phyloP scores from a whole-genome alignment of 2,888 invertebrate genomes.

The Eubasilissa splendida region DNA sequence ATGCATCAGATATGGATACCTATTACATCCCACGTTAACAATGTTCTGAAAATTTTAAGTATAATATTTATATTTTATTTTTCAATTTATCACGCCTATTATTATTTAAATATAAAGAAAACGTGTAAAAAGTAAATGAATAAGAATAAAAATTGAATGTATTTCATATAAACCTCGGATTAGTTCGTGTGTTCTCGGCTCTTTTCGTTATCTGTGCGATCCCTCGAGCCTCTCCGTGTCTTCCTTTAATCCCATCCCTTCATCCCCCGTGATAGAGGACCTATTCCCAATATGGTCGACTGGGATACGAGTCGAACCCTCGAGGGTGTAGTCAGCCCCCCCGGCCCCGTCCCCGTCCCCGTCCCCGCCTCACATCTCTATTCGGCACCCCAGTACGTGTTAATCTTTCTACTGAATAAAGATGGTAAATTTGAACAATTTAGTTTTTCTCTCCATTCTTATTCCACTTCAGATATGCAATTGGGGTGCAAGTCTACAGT shows the following conservation, averaged over 20 bases:
- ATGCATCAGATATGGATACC: too few relatives aligned
- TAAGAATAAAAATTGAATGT: too few relatives aligned
- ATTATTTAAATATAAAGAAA: too few relatives aligned
- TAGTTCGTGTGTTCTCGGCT: neutral
- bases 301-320: conserved; percentile 41
- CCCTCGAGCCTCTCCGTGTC: conserved; percentile 1
- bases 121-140: too few relatives aligned
- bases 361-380: conserved; percentile 45
- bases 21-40: too few relatives aligned
- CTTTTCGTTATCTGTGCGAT: neutral
- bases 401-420: conserved; percentile 57
- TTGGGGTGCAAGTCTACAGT: conserved; percentile 30
- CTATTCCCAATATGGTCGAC: conserved; percentile 46
- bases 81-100: too few relatives aligned
- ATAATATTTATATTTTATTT: too few relatives aligned
- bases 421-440: conserved; percentile 58
- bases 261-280: conserved; percentile 24
- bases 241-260: conserved; percentile 33
- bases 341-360: conserved; percentile 18
- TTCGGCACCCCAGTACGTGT: conserved; percentile 43
- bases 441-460: conserved; percentile 56
- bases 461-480: conserved; percentile 50
- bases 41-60: too few relatives aligned
- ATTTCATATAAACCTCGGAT: too few relatives aligned
- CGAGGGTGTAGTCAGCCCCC: conserved; percentile 45